Base-by-base conservation (phyloP, 2,113 vertebrate genomes). In the Globicephala melas region DNA sequence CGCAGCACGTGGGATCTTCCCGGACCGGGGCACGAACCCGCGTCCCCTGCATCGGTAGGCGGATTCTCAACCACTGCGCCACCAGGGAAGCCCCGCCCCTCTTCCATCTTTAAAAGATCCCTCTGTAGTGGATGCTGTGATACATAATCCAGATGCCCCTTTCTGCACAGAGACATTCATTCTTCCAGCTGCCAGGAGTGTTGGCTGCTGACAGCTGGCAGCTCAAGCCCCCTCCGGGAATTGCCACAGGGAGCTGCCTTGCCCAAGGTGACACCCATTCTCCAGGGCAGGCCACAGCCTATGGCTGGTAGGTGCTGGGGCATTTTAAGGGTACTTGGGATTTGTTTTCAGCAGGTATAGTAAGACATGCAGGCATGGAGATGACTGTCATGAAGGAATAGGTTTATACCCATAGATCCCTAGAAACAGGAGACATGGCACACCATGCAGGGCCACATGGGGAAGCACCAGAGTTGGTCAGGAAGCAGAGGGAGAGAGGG, bases 311-410 rank as follows among this genome's bases (percentile, higher is more conserved):
- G 31, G 31, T 60, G 8, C 38, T 55, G 21, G 50, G 5, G 4
- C 36, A 1, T 76, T 87, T 65, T n/a, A 60, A 83, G 60, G 13
- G n/a, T 25, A 8, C 41, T 31, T 31, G 17, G n/a, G 67, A 38
- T 67, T 92, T 89, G 50, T 94, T 80, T 86, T 38, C 41, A 79
- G 62, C n/a, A 21, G 67, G 18, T 55, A 5, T 25, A 12, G n/a
- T 85, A 67, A 33, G 26, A 41, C 33, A 62, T 1, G 2, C 53
- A 79, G 81, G 41, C 23, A 15, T 15, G 67, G 58, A 58, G 47
- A 17, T 38, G 76, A 63, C 53, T 62, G 41, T 63, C 90, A 25
- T 21, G 12, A 71, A 53, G 74, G 13, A 63, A 41, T 31, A 91
- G 47, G 41, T 71, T 28, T 8, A 53, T 67, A 20, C 8, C 80